phyloP scores from a whole-genome alignment of 2,797 vertebrate genomes.

The Aplochiton taeniatus region DNA sequence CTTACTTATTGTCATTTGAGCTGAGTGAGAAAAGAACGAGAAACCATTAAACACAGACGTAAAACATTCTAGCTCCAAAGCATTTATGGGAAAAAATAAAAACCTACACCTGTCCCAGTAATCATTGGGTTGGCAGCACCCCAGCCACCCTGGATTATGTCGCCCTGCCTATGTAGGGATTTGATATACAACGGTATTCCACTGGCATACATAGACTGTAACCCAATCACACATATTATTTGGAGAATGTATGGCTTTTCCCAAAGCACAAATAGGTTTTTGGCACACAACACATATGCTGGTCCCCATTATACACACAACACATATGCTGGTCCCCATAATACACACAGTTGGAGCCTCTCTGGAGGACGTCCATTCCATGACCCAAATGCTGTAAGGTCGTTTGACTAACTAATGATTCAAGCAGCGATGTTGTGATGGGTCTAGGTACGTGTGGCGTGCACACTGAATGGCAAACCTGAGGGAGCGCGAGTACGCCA shows the following conservation, averaged over 20 bases:
- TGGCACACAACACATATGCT: slow-evolving; percentile 45
- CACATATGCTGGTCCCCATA: not conserved
- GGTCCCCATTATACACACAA: slow-evolving; percentile 28
- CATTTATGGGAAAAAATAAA: slow-evolving; percentile 39
- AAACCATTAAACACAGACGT: slow-evolving; percentile 56
- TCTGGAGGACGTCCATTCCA: slow-evolving; percentile 67
- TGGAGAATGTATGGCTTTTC: slow-evolving; percentile 76
- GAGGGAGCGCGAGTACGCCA: not conserved
- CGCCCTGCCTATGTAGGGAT: slow-evolving; percentile 72
- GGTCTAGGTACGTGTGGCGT: not conserved
- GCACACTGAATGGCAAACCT: not conserved
- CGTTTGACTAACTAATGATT: slow-evolving; percentile 54
- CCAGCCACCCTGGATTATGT: slow-evolving; percentile 69
- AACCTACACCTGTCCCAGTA: slow-evolving; percentile 72
- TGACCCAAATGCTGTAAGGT: slow-evolving; percentile 46
- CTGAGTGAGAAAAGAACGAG: slow-evolving; percentile 51
- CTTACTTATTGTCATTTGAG: slow-evolving; percentile 47
- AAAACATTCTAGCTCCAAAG: slow-evolving; percentile 49
- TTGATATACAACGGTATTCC: slow-evolving; percentile 68
- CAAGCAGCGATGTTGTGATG: slow-evolving; percentile 35
- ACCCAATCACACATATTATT: slow-evolving; percentile 76
- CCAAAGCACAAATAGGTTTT: slow-evolving; percentile 72
- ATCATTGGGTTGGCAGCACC: slow-evolving; percentile 47
- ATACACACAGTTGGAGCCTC: slow-evolving; percentile 50
- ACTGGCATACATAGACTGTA: slow-evolving; percentile 65